Conservation (phyloP, 2,113 vertebrate species). For the Hippocampus abdominalis region DNA sequence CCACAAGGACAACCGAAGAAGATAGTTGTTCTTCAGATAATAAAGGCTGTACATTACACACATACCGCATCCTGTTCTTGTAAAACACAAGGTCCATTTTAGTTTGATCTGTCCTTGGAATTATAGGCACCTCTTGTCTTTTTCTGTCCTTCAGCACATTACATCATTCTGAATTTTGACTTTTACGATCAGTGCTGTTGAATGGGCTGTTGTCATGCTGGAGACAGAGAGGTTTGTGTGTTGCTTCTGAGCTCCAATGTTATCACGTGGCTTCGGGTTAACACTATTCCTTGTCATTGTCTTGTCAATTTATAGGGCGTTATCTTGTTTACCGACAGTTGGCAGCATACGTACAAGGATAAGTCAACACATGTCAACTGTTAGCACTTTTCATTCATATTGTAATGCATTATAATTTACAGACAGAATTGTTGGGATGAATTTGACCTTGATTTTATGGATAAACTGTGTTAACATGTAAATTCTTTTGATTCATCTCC, state of each 20-base stretch:
- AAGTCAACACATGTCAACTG: neutral
- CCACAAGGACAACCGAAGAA: neutral
- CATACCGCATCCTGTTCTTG: neutral
- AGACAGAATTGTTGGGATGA: neutral
- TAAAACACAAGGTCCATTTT: slow-evolving; percentile 7
- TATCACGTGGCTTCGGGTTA: neutral
- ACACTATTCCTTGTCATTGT: neutral
- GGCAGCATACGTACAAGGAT: neutral
- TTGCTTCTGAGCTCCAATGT: neutral
- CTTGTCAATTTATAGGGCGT: neutral
- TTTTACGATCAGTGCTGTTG: slow-evolving; percentile 28
- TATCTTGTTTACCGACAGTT: neutral
- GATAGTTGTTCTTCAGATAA: neutral
- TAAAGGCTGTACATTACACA: neutral
- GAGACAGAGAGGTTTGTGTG: slow-evolving; percentile 9
- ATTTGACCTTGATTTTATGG: neutral
- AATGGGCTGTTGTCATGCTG: neutral
- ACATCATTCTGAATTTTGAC: slow-evolving; percentile 16
- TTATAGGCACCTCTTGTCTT: slow-evolving; percentile 9
- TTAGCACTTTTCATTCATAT: neutral
- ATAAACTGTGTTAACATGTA: neutral
- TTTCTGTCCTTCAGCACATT: slow-evolving; percentile 17
- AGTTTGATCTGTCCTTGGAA: slow-evolving; percentile 5
- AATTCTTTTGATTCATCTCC: neutral
- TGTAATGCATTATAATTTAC: neutral